These are phyloP conservation scores for Ceratitis capitata DNA, from an alignment of 1,140 invertebrate species.

Conservation along the genomic window DNA sequence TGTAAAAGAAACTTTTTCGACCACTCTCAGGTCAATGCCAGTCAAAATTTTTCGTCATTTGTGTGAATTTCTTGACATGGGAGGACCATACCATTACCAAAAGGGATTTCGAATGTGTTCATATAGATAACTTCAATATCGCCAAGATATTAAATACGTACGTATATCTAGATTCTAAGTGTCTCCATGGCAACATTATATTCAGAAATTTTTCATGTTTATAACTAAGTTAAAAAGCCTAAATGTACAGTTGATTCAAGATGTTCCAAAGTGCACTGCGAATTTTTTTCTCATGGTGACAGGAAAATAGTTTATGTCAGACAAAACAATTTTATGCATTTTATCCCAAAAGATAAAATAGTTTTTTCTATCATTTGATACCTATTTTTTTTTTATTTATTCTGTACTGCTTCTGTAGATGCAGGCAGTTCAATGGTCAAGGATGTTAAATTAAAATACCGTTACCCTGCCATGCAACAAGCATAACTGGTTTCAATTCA, in stretches of 20 bases:
- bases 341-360: background rate
- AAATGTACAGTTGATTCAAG: background rate
- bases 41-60: too few species aligned
- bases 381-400: background rate
- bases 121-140: too few species aligned
- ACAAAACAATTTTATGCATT: constrained; percentile 45
- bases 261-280: background rate
- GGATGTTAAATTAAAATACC: constrained; percentile 49
- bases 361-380: constrained; percentile 1
- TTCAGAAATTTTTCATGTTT: too few species aligned
- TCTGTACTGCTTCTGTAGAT: background rate
- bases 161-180: too few species aligned
- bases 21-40: too few species aligned
- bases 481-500: constrained; percentile 47
- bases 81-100: too few species aligned
- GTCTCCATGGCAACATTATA: too few species aligned
- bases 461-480: constrained; percentile 27
- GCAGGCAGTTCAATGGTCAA: constrained; percentile 61
- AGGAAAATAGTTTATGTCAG: constrained; percentile 16
- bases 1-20: too few species aligned
- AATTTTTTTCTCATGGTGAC: background rate
- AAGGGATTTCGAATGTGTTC: too few species aligned
- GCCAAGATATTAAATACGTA: too few species aligned
- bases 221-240: background rate
- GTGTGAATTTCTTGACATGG: too few species aligned